These are phyloP conservation scores for Girardinichthys multiradiatus DNA, from an alignment of 2,113 vertebrate species.

Conservation along the genomic window DNA sequence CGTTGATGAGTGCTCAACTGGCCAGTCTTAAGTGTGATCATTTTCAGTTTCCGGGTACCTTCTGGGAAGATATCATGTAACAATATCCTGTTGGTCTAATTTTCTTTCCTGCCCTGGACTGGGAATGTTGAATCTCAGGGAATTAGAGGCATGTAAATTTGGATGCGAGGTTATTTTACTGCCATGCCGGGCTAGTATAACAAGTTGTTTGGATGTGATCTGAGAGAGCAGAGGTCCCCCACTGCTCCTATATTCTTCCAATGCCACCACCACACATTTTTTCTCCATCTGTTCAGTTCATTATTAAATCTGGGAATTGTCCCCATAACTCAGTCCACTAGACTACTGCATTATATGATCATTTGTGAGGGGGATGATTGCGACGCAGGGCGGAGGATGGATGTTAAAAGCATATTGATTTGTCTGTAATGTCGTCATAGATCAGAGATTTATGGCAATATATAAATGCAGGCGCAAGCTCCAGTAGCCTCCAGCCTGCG, in stretches of 20 bases:
- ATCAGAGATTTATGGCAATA: conserved; percentile 78
- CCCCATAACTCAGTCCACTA: conserved; percentile 79
- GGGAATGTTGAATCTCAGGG: conserved; percentile 39
- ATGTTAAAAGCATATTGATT: conserved; percentile 86
- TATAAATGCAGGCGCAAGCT: conserved; percentile 75
- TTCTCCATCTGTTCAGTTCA: conserved; percentile 72
- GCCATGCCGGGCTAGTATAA: conserved; percentile 73
- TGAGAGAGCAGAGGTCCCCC: conserved; percentile 73
- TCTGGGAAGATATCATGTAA: conserved; percentile 33
- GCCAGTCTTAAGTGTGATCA: conserved; percentile 80
- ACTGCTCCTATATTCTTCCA: conserved; percentile 66
- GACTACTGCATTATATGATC: conserved; percentile 79
- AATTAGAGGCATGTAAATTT: conserved; percentile 60
- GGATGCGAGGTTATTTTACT: conserved; percentile 72
- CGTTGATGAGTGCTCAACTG: conserved; percentile 89
- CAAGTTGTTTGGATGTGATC: conserved; percentile 82
- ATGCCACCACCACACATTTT: conserved; percentile 41
- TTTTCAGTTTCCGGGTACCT: conserved; percentile 36
- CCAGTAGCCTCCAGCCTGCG: conserved; percentile 63
- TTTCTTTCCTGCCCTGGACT: conserved; percentile 16
- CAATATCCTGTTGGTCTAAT: conserved; percentile 11
- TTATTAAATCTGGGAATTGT: conserved; percentile 84
- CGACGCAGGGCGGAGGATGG: conserved; percentile 74
- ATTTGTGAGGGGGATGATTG: conserved; percentile 77
- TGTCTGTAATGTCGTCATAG: conserved; percentile 81